phyloP scores from a whole-genome alignment of 2,888 invertebrate genomes.

The Tillus elongatus region DNA sequence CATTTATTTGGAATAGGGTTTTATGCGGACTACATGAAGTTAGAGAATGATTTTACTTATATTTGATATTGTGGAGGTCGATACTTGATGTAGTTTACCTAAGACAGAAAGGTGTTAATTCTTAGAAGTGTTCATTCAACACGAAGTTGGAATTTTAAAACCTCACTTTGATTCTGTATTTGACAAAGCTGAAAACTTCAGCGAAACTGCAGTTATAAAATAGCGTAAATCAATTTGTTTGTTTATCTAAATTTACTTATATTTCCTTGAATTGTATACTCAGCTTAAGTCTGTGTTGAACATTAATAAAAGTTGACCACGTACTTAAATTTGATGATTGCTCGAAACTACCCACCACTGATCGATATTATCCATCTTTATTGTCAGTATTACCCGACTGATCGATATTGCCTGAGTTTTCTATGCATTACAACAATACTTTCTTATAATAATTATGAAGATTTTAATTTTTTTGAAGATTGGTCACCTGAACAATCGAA shows the following conservation, averaged over 20 bases:
- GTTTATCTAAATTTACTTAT: too few relatives aligned
- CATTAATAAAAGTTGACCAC: background rate
- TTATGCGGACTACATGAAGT: background rate
- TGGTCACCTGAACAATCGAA: background rate
- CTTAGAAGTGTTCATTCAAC: too few relatives aligned
- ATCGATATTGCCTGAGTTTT: constrained; percentile 1
- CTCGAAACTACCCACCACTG: constrained; percentile 1
- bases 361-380: background rate
- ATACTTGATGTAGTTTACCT: too few relatives aligned
- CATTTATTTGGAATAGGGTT: background rate
- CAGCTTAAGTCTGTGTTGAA: too few relatives aligned
- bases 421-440: background rate
- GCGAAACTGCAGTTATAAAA: too few relatives aligned
- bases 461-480: background rate
- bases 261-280: too few relatives aligned
- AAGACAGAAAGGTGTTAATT: too few relatives aligned
- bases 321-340: background rate
- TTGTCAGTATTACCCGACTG: constrained; percentile 4
- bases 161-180: too few relatives aligned
- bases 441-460: background rate
- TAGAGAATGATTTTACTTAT: background rate
- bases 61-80: too few relatives aligned
- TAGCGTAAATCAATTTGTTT: too few relatives aligned
- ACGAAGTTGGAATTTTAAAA: too few relatives aligned
- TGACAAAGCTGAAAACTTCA: too few relatives aligned